Conservation (phyloP, 92 coral and sea anemone genomes). For the Zoanthus sansibaricus region DNA sequence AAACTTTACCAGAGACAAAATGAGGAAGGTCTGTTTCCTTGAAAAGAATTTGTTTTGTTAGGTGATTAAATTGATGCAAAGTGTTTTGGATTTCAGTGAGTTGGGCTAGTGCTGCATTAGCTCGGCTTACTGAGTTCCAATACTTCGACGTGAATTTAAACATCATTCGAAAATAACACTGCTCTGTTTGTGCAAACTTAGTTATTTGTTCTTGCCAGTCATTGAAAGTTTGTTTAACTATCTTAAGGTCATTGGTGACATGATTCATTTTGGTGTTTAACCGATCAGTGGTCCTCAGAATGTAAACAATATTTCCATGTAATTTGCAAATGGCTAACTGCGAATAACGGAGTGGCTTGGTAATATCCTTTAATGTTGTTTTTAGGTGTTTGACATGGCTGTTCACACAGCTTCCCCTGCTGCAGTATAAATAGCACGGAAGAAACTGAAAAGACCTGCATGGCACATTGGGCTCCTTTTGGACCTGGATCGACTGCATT, state of each 20-base stretch:
- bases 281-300: background rate
- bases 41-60: too few species aligned
- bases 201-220: background rate
- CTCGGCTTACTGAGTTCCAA: too few species aligned
- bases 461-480: background rate
- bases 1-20: too few species aligned
- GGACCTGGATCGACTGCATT: background rate
- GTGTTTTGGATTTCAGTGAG: too few species aligned
- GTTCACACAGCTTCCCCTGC: background rate
- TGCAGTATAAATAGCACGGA: background rate
- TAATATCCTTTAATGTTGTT: background rate
- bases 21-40: too few species aligned
- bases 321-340: background rate
- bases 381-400: background rate
- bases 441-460: slow-evolving; percentile 3
- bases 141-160: background rate
- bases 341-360: background rate
- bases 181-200: background rate
- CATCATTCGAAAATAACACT: background rate
- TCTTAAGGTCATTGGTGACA: background rate
- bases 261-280: slow-evolving; percentile 1
- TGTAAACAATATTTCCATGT: background rate
- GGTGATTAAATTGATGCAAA: too few species aligned
- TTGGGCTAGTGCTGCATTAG: too few species aligned
- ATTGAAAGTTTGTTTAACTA: background rate